These are phyloP conservation scores for Polypterus bichir DNA, from an alignment of 2,113 vertebrate genomes.

Conservation along the genomic window DNA sequence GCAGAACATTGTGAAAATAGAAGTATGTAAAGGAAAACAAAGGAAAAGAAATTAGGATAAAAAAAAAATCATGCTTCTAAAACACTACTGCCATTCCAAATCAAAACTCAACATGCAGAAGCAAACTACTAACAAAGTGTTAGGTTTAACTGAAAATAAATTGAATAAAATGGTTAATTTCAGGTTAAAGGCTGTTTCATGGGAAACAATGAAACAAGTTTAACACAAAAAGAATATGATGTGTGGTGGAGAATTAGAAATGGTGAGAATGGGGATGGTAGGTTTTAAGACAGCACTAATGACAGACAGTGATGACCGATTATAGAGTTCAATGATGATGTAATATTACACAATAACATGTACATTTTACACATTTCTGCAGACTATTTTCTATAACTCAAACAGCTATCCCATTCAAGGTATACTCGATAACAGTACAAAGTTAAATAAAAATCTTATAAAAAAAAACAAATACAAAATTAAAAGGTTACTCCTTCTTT, in stretches of 20 bases:
- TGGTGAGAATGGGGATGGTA: constrained; percentile 17
- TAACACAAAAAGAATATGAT: constrained; percentile 28
- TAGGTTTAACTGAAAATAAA: constrained; percentile 7
- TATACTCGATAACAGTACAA: too few species aligned
- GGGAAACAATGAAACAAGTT: constrained; percentile 48
- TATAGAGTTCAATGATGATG: too few species aligned
- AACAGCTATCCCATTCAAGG: too few species aligned
- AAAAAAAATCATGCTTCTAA: constrained; percentile 64
- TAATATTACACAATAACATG: too few species aligned
- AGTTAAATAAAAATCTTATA: too few species aligned
- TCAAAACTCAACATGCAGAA: constrained; percentile 62
- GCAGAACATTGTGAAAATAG: constrained; percentile 47
- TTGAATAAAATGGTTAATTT: constrained; percentile 11
- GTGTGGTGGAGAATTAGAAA: constrained; percentile 27
- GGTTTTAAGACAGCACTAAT: background rate
- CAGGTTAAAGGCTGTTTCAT: constrained; percentile 28
- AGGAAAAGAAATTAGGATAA: constrained; percentile 70
- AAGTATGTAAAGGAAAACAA: constrained; percentile 67
- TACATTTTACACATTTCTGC: too few species aligned
- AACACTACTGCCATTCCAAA: constrained; percentile 63
- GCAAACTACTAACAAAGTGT: constrained; percentile 33
- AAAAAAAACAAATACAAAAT: too few species aligned
- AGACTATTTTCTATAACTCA: too few species aligned
- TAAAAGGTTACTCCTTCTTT: too few species aligned
- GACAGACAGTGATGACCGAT: too few species aligned